Evolutionary conservation across 2,797 vertebrate genomes (phyloP).

Genomic region (Ctenopoma kingsleyae): DNA sequence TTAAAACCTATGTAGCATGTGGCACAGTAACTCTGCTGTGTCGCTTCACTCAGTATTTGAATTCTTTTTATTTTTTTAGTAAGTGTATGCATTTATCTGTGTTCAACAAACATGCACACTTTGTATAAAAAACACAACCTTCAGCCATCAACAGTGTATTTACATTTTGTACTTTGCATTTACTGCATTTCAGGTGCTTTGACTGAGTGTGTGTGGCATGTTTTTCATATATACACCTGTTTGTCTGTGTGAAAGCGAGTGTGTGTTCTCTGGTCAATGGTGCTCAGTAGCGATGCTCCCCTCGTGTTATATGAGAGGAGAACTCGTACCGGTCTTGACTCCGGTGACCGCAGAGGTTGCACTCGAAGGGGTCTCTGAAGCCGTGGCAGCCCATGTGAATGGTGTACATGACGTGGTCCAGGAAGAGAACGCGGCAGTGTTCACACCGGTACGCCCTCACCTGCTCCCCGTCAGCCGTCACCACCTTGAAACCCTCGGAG

Average conservation of each 20-base stretch:
- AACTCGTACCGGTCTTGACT: conserved; percentile 99
- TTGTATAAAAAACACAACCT: conserved; percentile 67
- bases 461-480: conserved; percentile 91
- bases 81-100: conserved; percentile 44
- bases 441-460: conserved; percentile 93
- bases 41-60: conserved; percentile 24
- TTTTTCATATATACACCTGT: conserved; percentile 32
- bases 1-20: conserved; percentile 10
- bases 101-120: conserved; percentile 75
- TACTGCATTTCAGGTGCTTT: conserved; percentile 38
- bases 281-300: conserved; percentile 91
- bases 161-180: conserved; percentile 49
- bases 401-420: conserved; percentile 99
- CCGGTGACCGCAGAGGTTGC: conserved; percentile 97
- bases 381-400: conserved; percentile 99
- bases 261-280: background rate
- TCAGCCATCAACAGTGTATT: conserved; percentile 57
- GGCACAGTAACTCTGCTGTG: conserved; percentile 22
- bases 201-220: conserved; percentile 12
- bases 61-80: conserved; percentile 28
- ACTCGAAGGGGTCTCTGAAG: conserved; percentile 97
- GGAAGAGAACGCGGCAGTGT: conserved; percentile 96
- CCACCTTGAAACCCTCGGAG: conserved; percentile 92
- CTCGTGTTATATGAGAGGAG: conserved; percentile 97
- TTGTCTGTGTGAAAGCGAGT: conserved; percentile 18